Conservation (phyloP, 2,888 invertebrate genomes). For the Girardia tigrina region DNA sequence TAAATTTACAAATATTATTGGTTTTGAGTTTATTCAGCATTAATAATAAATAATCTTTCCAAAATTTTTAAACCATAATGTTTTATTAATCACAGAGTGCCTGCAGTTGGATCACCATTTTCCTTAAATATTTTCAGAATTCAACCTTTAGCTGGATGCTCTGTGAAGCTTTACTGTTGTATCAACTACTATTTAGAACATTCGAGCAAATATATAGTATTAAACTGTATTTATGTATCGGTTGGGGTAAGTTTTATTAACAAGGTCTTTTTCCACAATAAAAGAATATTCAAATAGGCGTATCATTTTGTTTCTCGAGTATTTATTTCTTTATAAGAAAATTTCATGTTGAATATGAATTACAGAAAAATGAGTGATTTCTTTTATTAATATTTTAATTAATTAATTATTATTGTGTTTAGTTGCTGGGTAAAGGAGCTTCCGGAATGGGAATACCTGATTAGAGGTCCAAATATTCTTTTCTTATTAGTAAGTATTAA, state of each 20-base stretch:
- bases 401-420: too few species aligned
- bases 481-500: neutral
- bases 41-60: too few species aligned
- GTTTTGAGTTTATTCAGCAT: too few species aligned
- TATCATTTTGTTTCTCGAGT: too few species aligned
- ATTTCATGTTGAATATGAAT: too few species aligned
- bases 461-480: neutral
- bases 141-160: constrained; percentile 5
- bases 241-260: constrained; percentile 23
- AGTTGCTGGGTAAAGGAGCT: neutral
- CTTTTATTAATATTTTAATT: too few species aligned
- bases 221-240: neutral
- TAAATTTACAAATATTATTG: too few species aligned
- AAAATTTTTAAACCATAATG: neutral
- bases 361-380: too few species aligned
- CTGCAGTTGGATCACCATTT: neutral
- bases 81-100: neutral
- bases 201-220: neutral
- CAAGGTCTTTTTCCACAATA: too few species aligned
- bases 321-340: too few species aligned
- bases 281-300: too few species aligned
- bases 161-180: neutral
- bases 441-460: neutral
- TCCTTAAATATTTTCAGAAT: constrained; percentile 12
- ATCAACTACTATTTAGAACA: neutral